A percentile compares a stretch with the other conserved stretches of the same genome.
Evolutionary conservation across 2,888 invertebrate genomes (phyloP).

Genomic region (Synanthedon andrenaeformis): DNA sequence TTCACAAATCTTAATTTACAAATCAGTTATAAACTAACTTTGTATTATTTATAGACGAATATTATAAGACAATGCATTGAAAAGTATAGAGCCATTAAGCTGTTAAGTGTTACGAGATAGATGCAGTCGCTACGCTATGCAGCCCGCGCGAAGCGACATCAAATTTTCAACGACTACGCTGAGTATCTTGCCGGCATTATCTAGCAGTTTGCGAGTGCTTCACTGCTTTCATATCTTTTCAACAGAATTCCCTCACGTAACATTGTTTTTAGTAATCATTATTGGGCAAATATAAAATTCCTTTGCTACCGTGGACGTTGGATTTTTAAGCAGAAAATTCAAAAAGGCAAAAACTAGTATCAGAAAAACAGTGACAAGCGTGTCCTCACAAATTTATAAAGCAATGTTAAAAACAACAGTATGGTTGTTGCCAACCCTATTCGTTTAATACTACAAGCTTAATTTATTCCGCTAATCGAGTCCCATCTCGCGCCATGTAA

Average conservation of each 20-base stretch:
- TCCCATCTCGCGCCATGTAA: conserved; percentile 49
- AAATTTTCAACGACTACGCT: conserved; percentile 62
- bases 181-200: conserved; percentile 61
- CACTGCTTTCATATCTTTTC: conserved; percentile 53
- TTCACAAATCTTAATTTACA: too few species aligned
- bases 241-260: conserved; percentile 48
- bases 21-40: too few species aligned
- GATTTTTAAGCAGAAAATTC: too few species aligned
- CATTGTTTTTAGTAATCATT: conserved; percentile 21
- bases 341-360: too few species aligned
- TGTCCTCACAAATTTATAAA: too few species aligned
- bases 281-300: too few species aligned
- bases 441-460: conserved; percentile 27
- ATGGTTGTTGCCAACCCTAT: conserved; percentile 51
- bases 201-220: conserved; percentile 59
- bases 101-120: conserved; percentile 2
- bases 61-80: neutral
- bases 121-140: conserved; percentile 49
- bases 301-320: too few species aligned
- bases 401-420: too few species aligned
- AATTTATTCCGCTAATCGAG: conserved; percentile 65
- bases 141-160: conserved; percentile 57
- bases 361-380: too few species aligned
- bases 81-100: neutral
- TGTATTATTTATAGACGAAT: too few species aligned